Percentiles rank a stretch among this genome's conserved stretches.
Conservation (phyloP, 2,888 invertebrate genomes). For the Entomobrya multifasciata region DNA sequence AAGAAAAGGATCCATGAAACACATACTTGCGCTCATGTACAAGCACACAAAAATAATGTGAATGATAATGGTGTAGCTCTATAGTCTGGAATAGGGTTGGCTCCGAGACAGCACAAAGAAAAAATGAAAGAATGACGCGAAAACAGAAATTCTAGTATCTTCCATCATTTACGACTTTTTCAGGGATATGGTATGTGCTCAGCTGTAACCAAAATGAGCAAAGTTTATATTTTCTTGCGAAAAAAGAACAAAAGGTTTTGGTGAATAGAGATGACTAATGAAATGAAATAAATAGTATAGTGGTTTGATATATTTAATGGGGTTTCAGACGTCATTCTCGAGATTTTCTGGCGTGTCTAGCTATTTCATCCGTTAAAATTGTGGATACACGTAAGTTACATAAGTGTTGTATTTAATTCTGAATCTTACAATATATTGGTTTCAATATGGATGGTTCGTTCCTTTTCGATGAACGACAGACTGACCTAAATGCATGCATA, state of each 20-base stretch:
- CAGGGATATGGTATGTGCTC: too few relatives aligned
- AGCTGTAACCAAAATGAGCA: slow-evolving; percentile 11
- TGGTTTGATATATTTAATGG: slow-evolving; percentile 44
- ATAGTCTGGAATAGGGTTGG: slow-evolving; percentile 19
- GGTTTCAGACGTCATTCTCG: slow-evolving; percentile 32
- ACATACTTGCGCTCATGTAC: slow-evolving; percentile 39
- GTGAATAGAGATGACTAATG: slow-evolving; percentile 23
- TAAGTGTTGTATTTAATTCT: slow-evolving; percentile 43
- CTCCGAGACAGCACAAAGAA: slow-evolving; percentile 1
- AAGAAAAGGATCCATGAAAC: neutral
- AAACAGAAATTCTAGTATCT: slow-evolving; percentile 42
- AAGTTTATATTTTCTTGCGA: slow-evolving; percentile 31
- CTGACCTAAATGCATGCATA: slow-evolving; percentile 32
- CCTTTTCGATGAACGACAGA: too few relatives aligned
- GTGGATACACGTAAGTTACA: neutral
- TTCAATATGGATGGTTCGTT: too few relatives aligned
- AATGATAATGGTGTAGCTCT: slow-evolving; percentile 28
- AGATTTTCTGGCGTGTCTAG: slow-evolving; percentile 18
- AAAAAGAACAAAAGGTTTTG: slow-evolving; percentile 15
- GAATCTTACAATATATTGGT: neutral
- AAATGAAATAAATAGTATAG: too few relatives aligned
- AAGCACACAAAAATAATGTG: slow-evolving; percentile 7
- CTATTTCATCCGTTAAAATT: neutral
- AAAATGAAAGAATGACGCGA: slow-evolving; percentile 27
- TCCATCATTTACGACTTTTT: slow-evolving; percentile 44